Conservation (phyloP, 2,797 vertebrate genomes). For the Iguana delicatissima region DNA sequence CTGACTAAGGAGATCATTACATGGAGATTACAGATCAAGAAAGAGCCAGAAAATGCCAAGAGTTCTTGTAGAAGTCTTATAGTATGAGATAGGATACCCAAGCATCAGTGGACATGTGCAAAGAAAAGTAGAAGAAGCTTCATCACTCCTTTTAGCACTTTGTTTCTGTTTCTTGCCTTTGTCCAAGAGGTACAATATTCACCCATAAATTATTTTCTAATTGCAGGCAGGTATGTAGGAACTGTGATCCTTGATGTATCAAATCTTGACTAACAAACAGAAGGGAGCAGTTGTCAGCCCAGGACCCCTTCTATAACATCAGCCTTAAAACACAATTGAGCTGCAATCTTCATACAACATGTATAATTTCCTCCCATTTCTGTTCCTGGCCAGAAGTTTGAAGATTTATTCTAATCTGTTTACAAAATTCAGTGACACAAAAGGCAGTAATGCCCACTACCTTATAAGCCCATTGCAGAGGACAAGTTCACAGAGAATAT, state of each 20-base stretch:
- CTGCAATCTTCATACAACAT: background rate
- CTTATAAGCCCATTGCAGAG: background rate
- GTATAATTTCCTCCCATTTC: background rate
- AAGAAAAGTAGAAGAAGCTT: background rate
- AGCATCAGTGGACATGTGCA: background rate
- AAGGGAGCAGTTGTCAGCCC: background rate
- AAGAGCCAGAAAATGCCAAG: background rate
- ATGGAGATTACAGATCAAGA: background rate
- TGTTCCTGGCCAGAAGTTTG: background rate
- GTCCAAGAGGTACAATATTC: background rate
- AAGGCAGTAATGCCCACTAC: background rate
- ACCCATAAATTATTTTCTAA: background rate
- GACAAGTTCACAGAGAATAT: background rate
- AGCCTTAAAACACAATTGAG: background rate
- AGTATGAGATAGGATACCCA: background rate
- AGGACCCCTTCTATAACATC: background rate
- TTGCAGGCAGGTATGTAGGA: background rate
- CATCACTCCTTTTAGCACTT: background rate
- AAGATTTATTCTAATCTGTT: background rate
- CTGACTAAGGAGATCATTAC: background rate
- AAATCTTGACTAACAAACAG: background rate
- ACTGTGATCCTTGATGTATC: background rate
- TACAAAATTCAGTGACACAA: background rate
- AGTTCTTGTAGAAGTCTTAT: background rate
- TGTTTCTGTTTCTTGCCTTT: background rate